These are phyloP conservation scores for Paraescarpia echinospica DNA, from an alignment of 1,140 invertebrate genomes.

Conservation along the genomic window DNA sequence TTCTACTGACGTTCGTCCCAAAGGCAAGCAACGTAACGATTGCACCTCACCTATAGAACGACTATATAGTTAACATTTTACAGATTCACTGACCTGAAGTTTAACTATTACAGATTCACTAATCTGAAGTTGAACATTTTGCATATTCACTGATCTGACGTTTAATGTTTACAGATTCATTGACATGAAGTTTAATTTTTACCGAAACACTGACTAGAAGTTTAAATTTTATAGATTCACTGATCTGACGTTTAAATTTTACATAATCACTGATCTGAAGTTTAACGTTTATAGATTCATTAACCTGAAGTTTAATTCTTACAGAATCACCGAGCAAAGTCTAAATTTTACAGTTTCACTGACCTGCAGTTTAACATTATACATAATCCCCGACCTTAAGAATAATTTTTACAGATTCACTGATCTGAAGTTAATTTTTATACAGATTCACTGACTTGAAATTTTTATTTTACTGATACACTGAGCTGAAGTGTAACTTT, in stretches of 20 bases:
- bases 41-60: background rate
- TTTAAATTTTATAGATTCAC: too few species aligned
- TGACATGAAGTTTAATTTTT: background rate
- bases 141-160: background rate
- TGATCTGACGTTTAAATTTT: background rate
- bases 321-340: background rate
- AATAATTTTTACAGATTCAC: too few species aligned
- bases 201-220: background rate
- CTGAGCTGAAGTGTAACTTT: too few species aligned
- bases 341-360: too few species aligned
- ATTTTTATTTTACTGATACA: too few species aligned
- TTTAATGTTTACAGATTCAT: too few species aligned
- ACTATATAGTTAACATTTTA: background rate
- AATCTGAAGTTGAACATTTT: background rate
- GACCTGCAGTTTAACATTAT: background rate
- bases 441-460: too few species aligned
- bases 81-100: background rate
- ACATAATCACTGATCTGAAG: background rate
- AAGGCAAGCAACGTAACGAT: background rate
- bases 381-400: background rate
- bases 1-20: background rate
- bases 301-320: background rate
- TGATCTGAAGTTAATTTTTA: background rate
- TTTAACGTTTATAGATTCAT: too few species aligned
- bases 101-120: too few species aligned